Evolutionary conservation across 2,888 invertebrate genomes (phyloP), one percentile per base, ranked within the genome.

Genomic region (Sturmia bella): DNA sequence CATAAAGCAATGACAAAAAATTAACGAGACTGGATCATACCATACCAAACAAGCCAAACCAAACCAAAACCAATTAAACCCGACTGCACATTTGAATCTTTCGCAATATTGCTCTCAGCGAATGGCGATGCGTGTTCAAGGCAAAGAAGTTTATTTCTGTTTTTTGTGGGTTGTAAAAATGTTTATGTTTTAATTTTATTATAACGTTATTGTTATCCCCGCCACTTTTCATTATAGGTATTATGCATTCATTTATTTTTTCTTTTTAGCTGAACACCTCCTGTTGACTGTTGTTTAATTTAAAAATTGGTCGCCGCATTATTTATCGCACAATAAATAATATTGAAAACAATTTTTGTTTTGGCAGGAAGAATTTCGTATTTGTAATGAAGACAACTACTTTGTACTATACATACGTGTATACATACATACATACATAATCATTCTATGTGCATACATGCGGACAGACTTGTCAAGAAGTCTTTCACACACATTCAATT

Each of bases 301-400:
- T 78, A 74, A 74, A 80, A 75, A 77, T 66, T 74, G 70, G 68
- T 70, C 75, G 75, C 80, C 80, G 77, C 74, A 83, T 83, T 84
- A 84, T 80, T 83, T 83, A 84, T 83, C 75, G 78, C 78, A 73
- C 64, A 77, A 84, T 83, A 84, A 84, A 72, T 80, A 76, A 72
- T 72, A 64, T 50, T 57, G 17, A 15, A 48, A 19, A 19, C 19
- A 17, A 17, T 3, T n/a, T 27, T 74, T 45, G 24, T 70, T 75
- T 63, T 32, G 45, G 57, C 59, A 52, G 11, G 19, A 27, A 52
- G 61, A 32, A 50, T 74, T 80, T 84, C 80, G 75, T 81, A 75
- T 73, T 79, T 78, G 79, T 83, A 81, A 81, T 83, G 69, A 76
- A 52, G 66, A 19, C 50, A 78, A 72, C 43, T 27, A 61, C 74